phyloP scores from a whole-genome alignment of 2,888 invertebrate species.

The Rhopalosiphum nymphaeae region DNA sequence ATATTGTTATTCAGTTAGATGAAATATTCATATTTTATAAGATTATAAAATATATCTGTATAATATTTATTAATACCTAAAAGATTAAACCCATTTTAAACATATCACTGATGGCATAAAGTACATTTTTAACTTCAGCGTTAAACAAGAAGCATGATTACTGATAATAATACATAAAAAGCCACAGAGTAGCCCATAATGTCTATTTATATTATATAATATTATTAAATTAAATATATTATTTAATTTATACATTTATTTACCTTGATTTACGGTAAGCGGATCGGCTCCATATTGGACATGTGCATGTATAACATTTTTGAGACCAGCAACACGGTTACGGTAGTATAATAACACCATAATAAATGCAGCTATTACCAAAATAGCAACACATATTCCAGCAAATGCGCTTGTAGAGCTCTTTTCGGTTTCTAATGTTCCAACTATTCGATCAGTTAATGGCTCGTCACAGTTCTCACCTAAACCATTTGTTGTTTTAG shows the following conservation, averaged over 20 bases:
- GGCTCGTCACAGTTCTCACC: slow-evolving; percentile 79
- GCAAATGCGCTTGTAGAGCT: slow-evolving; percentile 66
- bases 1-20: background rate
- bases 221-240: background rate
- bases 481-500: slow-evolving; percentile 26
- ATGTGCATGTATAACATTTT: slow-evolving; percentile 85
- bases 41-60: background rate
- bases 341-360: slow-evolving; percentile 83
- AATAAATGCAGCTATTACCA: slow-evolving; percentile 76
- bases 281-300: slow-evolving; percentile 90
- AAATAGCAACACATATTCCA: slow-evolving; percentile 78
- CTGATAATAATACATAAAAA: background rate
- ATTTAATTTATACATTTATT: slow-evolving; percentile 59
- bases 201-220: background rate
- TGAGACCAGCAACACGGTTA: slow-evolving; percentile 83
- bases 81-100: background rate
- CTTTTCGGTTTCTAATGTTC: slow-evolving; percentile 59
- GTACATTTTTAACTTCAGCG: background rate
- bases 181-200: background rate
- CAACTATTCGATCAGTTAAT: slow-evolving; percentile 61
- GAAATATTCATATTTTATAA: background rate
- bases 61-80: background rate
- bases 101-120: background rate
- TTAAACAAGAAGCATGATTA: background rate
- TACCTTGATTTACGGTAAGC: slow-evolving; percentile 72